A percentile compares a stretch with the other conserved stretches of the same genome.
Evolutionary conservation across 2,888 invertebrate genomes (phyloP).

Genomic region (Stenotaenia linearis): DNA sequence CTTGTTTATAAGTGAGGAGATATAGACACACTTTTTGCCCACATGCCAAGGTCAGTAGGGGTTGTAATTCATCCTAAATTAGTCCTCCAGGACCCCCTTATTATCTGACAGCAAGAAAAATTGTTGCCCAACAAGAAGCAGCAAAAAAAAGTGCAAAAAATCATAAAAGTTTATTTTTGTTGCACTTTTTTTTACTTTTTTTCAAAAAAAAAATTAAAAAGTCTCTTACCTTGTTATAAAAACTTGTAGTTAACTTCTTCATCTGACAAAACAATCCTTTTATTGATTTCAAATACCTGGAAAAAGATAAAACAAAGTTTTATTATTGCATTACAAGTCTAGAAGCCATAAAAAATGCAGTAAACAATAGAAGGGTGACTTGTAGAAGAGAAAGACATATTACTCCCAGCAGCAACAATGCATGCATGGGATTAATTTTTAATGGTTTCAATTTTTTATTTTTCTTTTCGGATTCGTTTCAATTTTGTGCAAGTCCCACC

Average conservation of each 20-base stretch:
- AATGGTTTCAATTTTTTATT: not conserved
- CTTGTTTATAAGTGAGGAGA: slow-evolving; percentile 14
- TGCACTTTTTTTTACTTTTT: not conserved
- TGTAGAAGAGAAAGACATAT: not conserved
- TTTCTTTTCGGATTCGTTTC: not conserved
- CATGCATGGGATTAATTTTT: slow-evolving; percentile 2
- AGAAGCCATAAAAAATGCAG: not conserved
- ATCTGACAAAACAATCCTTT: not conserved
- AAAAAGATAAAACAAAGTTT: not conserved
- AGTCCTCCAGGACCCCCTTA: not conserved
- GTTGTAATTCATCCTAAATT: slow-evolving; percentile 11
- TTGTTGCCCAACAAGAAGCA: not conserved
- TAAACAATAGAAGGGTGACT: not conserved
- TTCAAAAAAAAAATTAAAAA: not conserved
- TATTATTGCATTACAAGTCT: not conserved
- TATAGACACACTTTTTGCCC: slow-evolving; percentile 15
- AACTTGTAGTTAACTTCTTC: not conserved
- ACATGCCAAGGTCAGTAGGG: slow-evolving; percentile 15
- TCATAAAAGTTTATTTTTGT: not conserved
- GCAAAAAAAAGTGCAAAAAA: not conserved
- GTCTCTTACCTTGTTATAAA: not conserved
- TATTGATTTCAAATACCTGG: not conserved
- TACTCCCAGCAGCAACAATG: not conserved
- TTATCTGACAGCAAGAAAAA: slow-evolving; percentile 1
- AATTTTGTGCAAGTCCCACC: not conserved